These are phyloP conservation scores for Capra hircus DNA, from an alignment of 2,113 vertebrate species.

Conservation along the genomic window DNA sequence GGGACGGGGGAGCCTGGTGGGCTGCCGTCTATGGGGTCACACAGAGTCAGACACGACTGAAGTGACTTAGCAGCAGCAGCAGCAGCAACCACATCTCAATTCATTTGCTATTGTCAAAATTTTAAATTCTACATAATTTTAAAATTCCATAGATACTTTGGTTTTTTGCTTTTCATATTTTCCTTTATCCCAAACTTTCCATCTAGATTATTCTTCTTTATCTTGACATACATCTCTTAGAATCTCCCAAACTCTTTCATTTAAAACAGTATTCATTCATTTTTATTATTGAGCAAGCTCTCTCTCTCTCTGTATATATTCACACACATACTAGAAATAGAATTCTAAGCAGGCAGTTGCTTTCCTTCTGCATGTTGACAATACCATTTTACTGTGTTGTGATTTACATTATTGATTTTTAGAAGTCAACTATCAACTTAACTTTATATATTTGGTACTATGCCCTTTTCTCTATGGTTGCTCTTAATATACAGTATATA, in stretches of 20 bases:
- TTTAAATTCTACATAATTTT: neutral
- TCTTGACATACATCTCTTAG: neutral
- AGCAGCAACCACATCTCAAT: neutral
- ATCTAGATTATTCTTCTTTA: slow-evolving; percentile 6
- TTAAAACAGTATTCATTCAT: neutral
- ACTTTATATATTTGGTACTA: neutral
- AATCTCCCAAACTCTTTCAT: neutral
- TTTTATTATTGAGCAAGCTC: neutral
- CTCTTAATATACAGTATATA: neutral
- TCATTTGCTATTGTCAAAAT: neutral
- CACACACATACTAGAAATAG: neutral
- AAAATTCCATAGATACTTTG: neutral
- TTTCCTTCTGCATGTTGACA: neutral
- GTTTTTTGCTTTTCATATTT: neutral
- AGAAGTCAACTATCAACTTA: neutral
- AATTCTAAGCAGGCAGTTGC: neutral
- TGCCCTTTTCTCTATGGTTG: neutral
- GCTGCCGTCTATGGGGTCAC: too few relatives aligned
- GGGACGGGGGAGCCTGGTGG: too few relatives aligned
- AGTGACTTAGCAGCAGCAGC: too few relatives aligned
- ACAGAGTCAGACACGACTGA: too few relatives aligned
- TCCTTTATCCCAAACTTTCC: neutral
- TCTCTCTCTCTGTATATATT: neutral
- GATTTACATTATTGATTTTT: slow-evolving; percentile 1
- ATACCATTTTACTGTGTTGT: neutral